Conservation (phyloP, 2,888 invertebrate species). For the Chymomyza amoena region DNA sequence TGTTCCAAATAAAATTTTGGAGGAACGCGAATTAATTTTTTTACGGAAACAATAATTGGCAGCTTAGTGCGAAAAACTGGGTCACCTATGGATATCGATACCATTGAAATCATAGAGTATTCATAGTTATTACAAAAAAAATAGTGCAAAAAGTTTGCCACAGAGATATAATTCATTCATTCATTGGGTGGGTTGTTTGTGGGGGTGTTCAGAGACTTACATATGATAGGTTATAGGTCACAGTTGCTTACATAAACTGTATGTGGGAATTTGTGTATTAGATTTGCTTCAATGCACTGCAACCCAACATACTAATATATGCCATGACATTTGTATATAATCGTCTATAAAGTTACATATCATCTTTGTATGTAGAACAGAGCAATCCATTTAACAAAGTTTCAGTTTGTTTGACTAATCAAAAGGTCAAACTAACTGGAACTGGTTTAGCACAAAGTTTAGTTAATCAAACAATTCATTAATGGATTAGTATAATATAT, state of each 20-base stretch:
- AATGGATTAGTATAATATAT: neutral
- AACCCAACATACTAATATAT: no score
- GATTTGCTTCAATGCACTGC: neutral
- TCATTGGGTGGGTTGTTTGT: neutral
- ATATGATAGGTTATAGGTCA: neutral
- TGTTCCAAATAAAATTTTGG: no score
- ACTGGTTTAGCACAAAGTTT: neutral
- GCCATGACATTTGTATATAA: neutral
- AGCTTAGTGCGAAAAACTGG: no score
- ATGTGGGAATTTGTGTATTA: neutral
- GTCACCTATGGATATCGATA: neutral
- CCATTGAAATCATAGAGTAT: neutral
- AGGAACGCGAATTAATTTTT: no score
- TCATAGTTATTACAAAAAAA: neutral
- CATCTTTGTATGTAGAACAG: neutral
- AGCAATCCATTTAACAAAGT: neutral
- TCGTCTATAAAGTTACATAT: neutral
- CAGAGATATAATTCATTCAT: neutral
- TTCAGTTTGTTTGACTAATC: neutral
- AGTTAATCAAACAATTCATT: neutral
- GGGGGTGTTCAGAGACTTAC: neutral
- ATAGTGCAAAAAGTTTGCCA: neutral
- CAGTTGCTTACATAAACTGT: neutral
- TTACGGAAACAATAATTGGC: no score
- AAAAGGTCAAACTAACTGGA: neutral